A percentile compares a stretch with the other conserved stretches of the same genome.
Conservation (phyloP, 2,113 vertebrate genomes). For the Oryzias woworae region DNA sequence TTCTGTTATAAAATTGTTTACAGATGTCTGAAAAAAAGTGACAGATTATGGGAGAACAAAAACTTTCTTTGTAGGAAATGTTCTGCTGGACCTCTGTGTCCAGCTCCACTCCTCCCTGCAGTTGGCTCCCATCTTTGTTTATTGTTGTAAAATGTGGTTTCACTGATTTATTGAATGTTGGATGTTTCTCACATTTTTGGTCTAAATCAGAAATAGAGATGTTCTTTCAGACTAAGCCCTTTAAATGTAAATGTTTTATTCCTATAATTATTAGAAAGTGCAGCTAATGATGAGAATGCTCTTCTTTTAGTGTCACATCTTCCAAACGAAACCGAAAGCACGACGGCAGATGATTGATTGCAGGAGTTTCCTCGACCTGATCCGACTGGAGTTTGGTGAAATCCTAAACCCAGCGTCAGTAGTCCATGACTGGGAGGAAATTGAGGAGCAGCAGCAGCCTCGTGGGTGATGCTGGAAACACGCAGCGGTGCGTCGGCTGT, state of each 20-base stretch:
- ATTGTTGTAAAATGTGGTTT: not conserved
- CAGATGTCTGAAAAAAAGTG: not conserved
- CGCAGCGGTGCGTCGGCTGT: constrained; percentile 34
- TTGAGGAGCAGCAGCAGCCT: constrained; percentile 41
- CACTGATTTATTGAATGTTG: not conserved
- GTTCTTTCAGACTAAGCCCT: not conserved
- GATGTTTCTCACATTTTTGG: not conserved
- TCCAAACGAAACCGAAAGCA: constrained; percentile 64
- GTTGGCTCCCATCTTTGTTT: constrained; percentile 1
- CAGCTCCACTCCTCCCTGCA: not conserved
- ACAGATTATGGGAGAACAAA: not conserved
- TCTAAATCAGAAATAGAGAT: not conserved
- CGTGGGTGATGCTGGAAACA: constrained; percentile 52
- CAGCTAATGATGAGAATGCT: too few relatives aligned
- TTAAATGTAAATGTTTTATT: not conserved
- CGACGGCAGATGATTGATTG: constrained; percentile 61
- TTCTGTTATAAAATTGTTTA: not conserved
- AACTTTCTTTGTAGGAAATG: not conserved
- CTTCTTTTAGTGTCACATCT: not conserved
- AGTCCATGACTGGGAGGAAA: constrained; percentile 66
- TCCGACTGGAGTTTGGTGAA: constrained; percentile 65
- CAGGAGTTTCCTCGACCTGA: constrained; percentile 63
- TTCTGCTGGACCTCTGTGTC: constrained; percentile 6
- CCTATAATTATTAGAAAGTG: too few relatives aligned
- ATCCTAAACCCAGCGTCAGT: constrained; percentile 56